phyloP scores from a whole-genome alignment of 2,888 invertebrate genomes.

The Caenorhabditis virilis region DNA sequence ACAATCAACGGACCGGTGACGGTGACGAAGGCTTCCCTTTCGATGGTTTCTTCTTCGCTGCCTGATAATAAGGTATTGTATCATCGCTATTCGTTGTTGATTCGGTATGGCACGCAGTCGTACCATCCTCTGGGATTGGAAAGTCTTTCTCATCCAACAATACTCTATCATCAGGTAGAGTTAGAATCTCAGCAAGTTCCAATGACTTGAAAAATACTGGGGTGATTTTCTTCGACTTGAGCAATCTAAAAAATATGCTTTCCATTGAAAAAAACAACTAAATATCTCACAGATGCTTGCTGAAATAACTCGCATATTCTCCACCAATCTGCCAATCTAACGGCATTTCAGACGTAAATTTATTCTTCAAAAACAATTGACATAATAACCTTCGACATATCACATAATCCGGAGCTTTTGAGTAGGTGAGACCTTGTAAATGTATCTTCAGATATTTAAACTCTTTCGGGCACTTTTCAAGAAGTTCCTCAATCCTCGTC shows the following conservation, averaged over 20 bases:
- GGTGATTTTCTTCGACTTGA: not conserved
- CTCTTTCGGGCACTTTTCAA: conserved; percentile 26
- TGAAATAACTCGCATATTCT: conserved; percentile 11
- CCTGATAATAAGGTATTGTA: too few species aligned
- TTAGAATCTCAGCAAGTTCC: conserved; percentile 15
- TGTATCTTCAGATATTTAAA: conserved; percentile 14
- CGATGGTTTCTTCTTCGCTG: too few species aligned
- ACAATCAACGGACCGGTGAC: too few species aligned
- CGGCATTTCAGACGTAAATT: conserved; percentile 19
- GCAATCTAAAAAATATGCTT: not conserved
- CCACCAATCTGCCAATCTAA: conserved; percentile 31
- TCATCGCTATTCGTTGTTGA: conserved; percentile 35
- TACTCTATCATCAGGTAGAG: conserved; percentile 10
- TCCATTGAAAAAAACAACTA: not conserved
- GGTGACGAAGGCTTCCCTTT: too few species aligned
- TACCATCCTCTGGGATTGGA: conserved; percentile 10
- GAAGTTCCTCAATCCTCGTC: conserved; percentile 17
- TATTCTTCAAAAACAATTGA: conserved; percentile 15
- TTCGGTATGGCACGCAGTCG: conserved; percentile 8
- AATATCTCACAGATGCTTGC: too few species aligned
- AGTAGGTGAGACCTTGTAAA: conserved; percentile 9
- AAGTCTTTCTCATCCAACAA: conserved; percentile 10
- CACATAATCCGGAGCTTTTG: conserved; percentile 17
- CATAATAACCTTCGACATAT: conserved; percentile 20
- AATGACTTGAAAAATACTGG: too few species aligned